Conservation (phyloP, 2,797 vertebrate species). For the Lates japonicus region DNA sequence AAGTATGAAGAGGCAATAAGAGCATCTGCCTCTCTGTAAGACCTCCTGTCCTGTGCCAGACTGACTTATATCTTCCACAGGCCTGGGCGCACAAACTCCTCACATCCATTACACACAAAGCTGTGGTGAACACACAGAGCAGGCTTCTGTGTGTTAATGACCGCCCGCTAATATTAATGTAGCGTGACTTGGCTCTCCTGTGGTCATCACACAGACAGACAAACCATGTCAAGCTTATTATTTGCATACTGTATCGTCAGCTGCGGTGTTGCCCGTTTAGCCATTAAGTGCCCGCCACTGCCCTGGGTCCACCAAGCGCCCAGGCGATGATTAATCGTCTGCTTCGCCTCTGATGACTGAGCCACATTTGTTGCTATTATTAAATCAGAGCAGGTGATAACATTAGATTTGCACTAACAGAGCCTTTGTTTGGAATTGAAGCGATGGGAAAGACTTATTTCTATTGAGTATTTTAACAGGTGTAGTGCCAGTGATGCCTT, state of each 20-base stretch:
- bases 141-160: constrained; percentile 47
- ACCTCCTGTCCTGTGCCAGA: not conserved
- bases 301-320: constrained; percentile 19
- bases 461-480: constrained; percentile 8
- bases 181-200: constrained; percentile 45
- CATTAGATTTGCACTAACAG: not conserved
- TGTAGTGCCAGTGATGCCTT: constrained; percentile 7
- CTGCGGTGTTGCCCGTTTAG: constrained; percentile 6
- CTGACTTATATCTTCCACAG: constrained; percentile 29
- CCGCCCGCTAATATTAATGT: constrained; percentile 45
- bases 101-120: constrained; percentile 14
- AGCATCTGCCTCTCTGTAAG: constrained; percentile 1
- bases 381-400: constrained; percentile 31
- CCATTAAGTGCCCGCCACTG: not conserved
- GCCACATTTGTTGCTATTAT: constrained; percentile 36
- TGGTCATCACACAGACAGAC: constrained; percentile 25
- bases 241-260: constrained; percentile 2
- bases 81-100: constrained; percentile 27
- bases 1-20: constrained; percentile 28
- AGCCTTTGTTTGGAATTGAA: constrained; percentile 30
- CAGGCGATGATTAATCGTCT: constrained; percentile 7
- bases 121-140: constrained; percentile 5
- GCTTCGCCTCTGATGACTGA: not conserved
- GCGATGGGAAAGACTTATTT: not conserved
- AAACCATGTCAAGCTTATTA: constrained; percentile 25